Conservation (phyloP, 2,888 invertebrate species). For the Acrocera orbiculus region DNA sequence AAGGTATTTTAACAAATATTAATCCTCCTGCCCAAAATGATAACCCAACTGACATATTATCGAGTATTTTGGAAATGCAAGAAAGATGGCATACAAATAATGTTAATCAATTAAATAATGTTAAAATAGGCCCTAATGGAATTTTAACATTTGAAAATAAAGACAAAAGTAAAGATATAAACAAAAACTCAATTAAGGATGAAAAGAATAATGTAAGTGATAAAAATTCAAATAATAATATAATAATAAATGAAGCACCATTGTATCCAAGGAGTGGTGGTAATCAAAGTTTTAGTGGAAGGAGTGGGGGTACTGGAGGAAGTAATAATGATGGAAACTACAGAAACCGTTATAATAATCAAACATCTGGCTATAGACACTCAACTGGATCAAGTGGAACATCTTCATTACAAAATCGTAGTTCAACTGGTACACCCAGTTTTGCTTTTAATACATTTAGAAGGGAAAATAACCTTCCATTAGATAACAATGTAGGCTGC, state of each 20-base stretch:
- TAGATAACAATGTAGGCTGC: too few species aligned
- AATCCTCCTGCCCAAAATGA: constrained; percentile 7
- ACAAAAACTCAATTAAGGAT: constrained; percentile 2
- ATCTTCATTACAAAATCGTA: too few species aligned
- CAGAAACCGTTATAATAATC: constrained; percentile 21
- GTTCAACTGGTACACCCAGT: constrained; percentile 14
- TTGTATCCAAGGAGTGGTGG: constrained; percentile 41
- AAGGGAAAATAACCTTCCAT: constrained; percentile 3
- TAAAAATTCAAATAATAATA: constrained; percentile 4
- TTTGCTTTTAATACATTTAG: constrained; percentile 8
- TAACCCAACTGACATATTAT: constrained; percentile 43
- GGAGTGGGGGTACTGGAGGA: constrained; percentile 19
- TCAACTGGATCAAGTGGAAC: constrained; percentile 10
- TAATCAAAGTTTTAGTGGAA: constrained; percentile 22
- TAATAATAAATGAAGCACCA: constrained; percentile 35
- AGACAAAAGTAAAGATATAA: neutral
- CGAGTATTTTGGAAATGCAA: constrained; percentile 52
- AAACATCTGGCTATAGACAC: constrained; percentile 18
- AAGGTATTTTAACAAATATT: constrained; percentile 4
- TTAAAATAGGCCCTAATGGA: constrained; percentile 36
- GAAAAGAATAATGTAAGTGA: constrained; percentile 4
- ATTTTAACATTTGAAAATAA: constrained; percentile 36
- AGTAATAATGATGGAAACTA: constrained; percentile 19
- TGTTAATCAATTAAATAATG: constrained; percentile 37
- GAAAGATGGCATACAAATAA: constrained; percentile 46